Conservation (phyloP, 2,888 invertebrate genomes). For the Oegoconia quadripuncta region DNA sequence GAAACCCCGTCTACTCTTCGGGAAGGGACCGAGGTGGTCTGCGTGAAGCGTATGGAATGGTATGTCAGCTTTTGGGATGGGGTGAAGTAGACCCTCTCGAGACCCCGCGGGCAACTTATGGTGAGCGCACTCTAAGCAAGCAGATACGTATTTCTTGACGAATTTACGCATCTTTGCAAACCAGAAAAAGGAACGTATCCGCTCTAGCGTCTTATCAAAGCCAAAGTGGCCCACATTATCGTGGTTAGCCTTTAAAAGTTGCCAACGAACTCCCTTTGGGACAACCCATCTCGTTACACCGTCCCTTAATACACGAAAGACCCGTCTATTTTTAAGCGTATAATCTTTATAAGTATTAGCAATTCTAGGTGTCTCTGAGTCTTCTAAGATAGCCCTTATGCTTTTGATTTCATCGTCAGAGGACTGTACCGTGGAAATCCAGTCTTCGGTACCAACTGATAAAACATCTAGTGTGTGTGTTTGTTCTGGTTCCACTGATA, state of each 20-base stretch:
- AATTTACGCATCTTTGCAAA: conserved; percentile 23
- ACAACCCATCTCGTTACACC: conserved; percentile 1
- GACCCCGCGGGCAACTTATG: not conserved
- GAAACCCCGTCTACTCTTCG: not conserved
- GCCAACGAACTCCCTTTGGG: conserved; percentile 16
- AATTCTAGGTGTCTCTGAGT: not conserved
- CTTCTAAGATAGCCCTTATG: not conserved
- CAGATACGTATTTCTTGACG: conserved; percentile 18
- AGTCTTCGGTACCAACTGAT: no score
- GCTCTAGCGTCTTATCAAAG: conserved; percentile 17
- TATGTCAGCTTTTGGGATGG: not conserved
- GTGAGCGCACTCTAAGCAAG: conserved; percentile 19
- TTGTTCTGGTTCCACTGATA: no score
- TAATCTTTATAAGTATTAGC: not conserved
- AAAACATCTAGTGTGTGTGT: no score
- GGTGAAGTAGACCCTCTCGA: not conserved
- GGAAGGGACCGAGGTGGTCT: conserved; percentile 14
- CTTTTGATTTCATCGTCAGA: not conserved
- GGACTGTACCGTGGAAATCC: not conserved
- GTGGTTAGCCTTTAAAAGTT: conserved; percentile 10
- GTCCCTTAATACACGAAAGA: not conserved
- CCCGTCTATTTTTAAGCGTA: not conserved
- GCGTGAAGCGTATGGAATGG: conserved; percentile 21
- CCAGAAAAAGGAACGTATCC: conserved; percentile 20
- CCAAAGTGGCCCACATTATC: conserved; percentile 17